phyloP scores from a whole-genome alignment of 2,797 vertebrate genomes.

The Rhincodon typus region DNA sequence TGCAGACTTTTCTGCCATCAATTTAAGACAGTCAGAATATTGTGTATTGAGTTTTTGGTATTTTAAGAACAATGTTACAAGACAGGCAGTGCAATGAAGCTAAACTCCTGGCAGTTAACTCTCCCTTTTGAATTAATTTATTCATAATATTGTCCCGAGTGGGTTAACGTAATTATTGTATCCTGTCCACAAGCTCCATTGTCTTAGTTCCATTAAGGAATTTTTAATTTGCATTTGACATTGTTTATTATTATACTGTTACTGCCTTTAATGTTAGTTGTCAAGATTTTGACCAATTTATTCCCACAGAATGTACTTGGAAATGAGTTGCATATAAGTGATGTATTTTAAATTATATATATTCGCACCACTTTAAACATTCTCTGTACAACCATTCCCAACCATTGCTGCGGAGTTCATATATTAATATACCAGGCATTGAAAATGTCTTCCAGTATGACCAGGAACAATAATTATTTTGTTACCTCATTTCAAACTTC shows the following conservation, averaged over 20 bases:
- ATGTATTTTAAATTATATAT: not conserved
- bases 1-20: not conserved
- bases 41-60: not conserved
- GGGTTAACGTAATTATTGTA: not conserved
- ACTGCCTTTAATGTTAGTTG: not conserved
- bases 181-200: not conserved
- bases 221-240: not conserved
- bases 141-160: not conserved
- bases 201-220: not conserved
- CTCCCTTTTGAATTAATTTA: not conserved
- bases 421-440: not conserved
- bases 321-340: not conserved
- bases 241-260: not conserved
- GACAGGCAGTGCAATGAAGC: not conserved
- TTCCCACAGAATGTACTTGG: not conserved
- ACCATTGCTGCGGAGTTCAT: not conserved
- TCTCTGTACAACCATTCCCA: not conserved
- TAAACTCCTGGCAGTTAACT: too few species aligned
- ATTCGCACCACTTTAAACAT: not conserved
- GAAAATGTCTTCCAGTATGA: not conserved
- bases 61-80: not conserved
- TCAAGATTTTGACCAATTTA: not conserved
- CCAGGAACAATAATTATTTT: constrained; percentile 1
- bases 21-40: not conserved
- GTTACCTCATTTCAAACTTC: constrained; percentile 8